Evolutionary conservation across 37 sponge, comb jelly and placozoan genomes (phyloP), one percentile per base, ranked within the genome.

Genomic region (Cladorhizidae sp.): DNA sequence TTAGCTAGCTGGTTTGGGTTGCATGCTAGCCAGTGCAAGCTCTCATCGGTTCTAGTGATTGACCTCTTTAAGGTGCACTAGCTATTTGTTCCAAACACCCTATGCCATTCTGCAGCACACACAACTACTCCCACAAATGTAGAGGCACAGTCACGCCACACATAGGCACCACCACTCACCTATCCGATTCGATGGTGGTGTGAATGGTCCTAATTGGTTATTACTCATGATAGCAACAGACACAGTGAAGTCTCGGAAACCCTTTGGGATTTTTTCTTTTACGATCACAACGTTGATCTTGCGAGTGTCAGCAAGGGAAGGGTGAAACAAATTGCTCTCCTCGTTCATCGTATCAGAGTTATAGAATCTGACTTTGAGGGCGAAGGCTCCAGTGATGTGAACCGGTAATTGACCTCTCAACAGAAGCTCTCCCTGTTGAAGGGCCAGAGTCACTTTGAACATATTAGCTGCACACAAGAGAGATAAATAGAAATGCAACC

Each of bases 171-270:
- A 67, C 5, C 23, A 64, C 81, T 80, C 72, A 81, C 82, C 72
- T 33, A 81, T 43, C 3, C 22, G 2, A 43, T 58, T 40, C 17
- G 82, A 73, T 29, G 56, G 20, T 29, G 40, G 17, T 1, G 73
- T 41, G n/a, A 43, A 31, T 5, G 26, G 57, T 3, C 82, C 62
- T 37, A 21, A 31, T 11, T 40, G 33, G 11, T 40, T 63, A 18
- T 26, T 42, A 33, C 33, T 22, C 33, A 28, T 21, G 22, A 81
- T 33, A 11, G 82, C 82, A 72, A 57, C 49, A 9, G 17, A 21
- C 29, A 72, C 82, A 11, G 42, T n/a, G 57, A 81, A 81, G 31
- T 37, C 25, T 11, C 43, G 72, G 33, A 81, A 81, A 1, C 28
- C n/a, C n/a, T n/a, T 39, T 17, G 82, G 82, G 1, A 81, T 22